Evolutionary conservation across 1,140 invertebrate species (phyloP).

Genomic region (Homarus americanus): DNA sequence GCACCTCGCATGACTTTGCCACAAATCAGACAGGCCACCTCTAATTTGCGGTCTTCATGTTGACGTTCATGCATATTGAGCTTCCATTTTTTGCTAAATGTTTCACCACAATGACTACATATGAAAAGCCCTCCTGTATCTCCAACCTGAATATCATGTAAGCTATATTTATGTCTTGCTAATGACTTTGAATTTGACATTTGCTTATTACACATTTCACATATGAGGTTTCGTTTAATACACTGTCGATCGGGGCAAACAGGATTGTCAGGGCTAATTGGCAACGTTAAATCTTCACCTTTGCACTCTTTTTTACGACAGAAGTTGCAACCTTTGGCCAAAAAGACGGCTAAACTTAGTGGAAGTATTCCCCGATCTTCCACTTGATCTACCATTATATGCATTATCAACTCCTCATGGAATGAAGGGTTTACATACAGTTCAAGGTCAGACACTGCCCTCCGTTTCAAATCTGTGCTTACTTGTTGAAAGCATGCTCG

Average conservation of each 20-base stretch:
- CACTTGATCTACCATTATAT: constrained; percentile 74
- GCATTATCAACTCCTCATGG: constrained; percentile 74
- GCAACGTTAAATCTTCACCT: constrained; percentile 68
- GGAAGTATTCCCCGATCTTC: constrained; percentile 59
- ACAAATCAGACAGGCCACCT: constrained; percentile 66
- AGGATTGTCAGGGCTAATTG: constrained; percentile 72
- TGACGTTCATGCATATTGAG: constrained; percentile 74
- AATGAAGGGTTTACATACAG: constrained; percentile 70
- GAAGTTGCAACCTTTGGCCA: constrained; percentile 73
- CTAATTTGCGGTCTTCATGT: constrained; percentile 72
- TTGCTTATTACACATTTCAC: constrained; percentile 73
- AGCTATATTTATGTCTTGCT: constrained; percentile 72
- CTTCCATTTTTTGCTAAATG: constrained; percentile 74
- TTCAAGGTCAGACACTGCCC: constrained; percentile 71
- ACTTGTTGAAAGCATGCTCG: constrained; percentile 71
- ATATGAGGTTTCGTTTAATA: constrained; percentile 72
- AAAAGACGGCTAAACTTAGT: constrained; percentile 62
- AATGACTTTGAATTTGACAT: constrained; percentile 73
- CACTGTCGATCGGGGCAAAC: constrained; percentile 74
- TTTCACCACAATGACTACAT: constrained; percentile 74
- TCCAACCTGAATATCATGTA: constrained; percentile 72
- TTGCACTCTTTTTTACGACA: constrained; percentile 73
- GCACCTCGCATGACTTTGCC: constrained; percentile 73
- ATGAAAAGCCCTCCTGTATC: constrained; percentile 69
- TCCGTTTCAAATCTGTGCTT: constrained; percentile 63